These are phyloP conservation scores for Gavia stellata DNA, from an alignment of 2,113 vertebrate genomes.

Conservation along the genomic window DNA sequence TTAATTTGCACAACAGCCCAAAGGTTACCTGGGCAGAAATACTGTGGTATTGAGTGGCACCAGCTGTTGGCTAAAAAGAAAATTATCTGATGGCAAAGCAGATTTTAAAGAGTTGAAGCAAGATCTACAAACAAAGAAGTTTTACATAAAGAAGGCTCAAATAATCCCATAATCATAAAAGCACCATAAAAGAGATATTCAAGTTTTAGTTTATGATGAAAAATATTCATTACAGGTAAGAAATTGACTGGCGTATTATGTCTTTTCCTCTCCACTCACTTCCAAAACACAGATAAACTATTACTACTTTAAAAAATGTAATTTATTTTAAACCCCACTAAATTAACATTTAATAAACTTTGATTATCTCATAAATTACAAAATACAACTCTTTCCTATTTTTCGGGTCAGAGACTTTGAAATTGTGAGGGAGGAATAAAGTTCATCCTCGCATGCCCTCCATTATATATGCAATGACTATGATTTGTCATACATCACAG, in stretches of 20 bases:
- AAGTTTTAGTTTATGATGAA: not conserved
- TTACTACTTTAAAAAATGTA: not conserved
- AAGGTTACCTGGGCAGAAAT: not conserved
- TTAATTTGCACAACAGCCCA: not conserved
- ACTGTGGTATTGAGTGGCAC: not conserved
- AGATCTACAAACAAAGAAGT: not conserved
- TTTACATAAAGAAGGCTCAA: not conserved
- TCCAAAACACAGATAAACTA: not conserved
- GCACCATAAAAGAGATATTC: not conserved
- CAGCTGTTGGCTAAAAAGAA: not conserved
- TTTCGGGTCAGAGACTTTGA: not conserved
- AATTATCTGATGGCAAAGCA: not conserved
- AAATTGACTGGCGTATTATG: not conserved
- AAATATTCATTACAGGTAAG: not conserved
- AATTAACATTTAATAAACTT: not conserved
- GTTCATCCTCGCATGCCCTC: not conserved
- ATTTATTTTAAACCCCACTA: not conserved
- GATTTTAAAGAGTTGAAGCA: not conserved
- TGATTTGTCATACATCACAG: not conserved
- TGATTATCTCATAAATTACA: not conserved
- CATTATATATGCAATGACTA: not conserved
- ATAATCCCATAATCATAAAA: not conserved
- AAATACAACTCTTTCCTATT: not conserved
- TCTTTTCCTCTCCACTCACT: not conserved
- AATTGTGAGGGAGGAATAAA: not conserved